Conservation (phyloP, 1,140 invertebrate genomes). For the Antheraea mylitta region DNA sequence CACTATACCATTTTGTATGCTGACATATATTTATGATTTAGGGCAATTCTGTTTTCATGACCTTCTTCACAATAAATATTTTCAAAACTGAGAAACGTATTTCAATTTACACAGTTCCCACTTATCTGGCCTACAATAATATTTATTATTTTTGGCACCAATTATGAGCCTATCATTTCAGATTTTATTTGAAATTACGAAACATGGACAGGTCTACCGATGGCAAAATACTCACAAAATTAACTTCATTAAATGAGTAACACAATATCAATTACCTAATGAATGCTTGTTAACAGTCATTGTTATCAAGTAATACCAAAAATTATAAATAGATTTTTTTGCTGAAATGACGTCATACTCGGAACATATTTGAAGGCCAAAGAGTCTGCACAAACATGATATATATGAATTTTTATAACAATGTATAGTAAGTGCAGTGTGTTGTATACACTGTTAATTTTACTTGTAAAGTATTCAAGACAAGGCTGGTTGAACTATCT, state of each 20-base stretch:
- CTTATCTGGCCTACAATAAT: neutral
- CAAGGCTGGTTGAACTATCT: too few relatives aligned
- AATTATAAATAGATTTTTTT: neutral
- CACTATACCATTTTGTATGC: too few relatives aligned
- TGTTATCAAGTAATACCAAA: neutral
- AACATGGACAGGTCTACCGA: neutral
- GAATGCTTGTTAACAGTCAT: neutral
- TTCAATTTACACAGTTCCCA: neutral
- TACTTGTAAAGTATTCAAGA: neutral
- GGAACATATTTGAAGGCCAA: neutral
- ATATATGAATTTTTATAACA: neutral
- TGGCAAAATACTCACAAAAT: neutral
- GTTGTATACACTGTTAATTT: neutral
- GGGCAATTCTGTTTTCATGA: too few relatives aligned
- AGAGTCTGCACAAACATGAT: neutral
- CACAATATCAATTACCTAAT: neutral
- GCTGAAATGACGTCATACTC: neutral
- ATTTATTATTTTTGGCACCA: neutral
- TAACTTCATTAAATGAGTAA: neutral
- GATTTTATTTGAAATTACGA: neutral
- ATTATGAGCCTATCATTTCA: neutral
- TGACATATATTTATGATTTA: too few relatives aligned
- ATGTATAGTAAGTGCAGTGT: neutral
- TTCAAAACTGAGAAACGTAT: too few relatives aligned
- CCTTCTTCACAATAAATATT: too few relatives aligned